A percentile compares a stretch with the other conserved stretches of the same genome.
These are phyloP conservation scores for Synanthedon myopaeformis DNA, from an alignment of 2,888 invertebrate genomes.

Conservation along the genomic window DNA sequence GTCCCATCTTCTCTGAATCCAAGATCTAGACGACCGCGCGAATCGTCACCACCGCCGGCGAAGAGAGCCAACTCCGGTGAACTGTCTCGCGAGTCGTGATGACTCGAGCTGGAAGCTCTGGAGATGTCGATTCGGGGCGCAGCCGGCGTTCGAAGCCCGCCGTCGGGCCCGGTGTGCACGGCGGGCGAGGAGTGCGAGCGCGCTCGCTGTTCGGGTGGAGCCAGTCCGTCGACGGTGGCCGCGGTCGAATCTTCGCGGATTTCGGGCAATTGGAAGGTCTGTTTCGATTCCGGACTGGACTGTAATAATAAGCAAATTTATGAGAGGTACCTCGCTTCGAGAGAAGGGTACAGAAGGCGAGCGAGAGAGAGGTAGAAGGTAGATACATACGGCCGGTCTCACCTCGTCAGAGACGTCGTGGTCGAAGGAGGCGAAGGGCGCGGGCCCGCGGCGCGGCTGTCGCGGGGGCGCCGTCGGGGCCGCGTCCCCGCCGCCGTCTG, in stretches of 20 bases:
- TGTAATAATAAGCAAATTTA: slow-evolving; percentile 19
- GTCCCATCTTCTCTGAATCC: slow-evolving; percentile 83
- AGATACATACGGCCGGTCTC: slow-evolving; percentile 73
- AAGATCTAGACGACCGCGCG: slow-evolving; percentile 43
- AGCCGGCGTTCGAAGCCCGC: slow-evolving; percentile 71
- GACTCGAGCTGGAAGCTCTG: slow-evolving; percentile 88
- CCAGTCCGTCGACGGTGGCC: slow-evolving; percentile 19
- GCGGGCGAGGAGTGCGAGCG: slow-evolving; percentile 54
- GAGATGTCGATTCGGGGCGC: slow-evolving; percentile 91
- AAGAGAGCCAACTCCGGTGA: slow-evolving; percentile 87
- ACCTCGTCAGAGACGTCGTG: slow-evolving; percentile 86
- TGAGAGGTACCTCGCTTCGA: background rate
- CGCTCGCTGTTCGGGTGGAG: slow-evolving; percentile 46
- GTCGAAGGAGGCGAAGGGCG: slow-evolving; percentile 95
- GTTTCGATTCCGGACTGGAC: slow-evolving; percentile 73
- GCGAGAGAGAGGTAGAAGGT: slow-evolving; percentile 21
- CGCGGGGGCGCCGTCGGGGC: slow-evolving; percentile 25
- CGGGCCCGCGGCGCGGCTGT: slow-evolving; percentile 89
- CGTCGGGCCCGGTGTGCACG: slow-evolving; percentile 15
- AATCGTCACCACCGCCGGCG: slow-evolving; percentile 55
- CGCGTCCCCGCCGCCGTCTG: slow-evolving; percentile 7
- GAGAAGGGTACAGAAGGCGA: slow-evolving; percentile 12
- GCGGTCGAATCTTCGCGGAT: slow-evolving; percentile 58
- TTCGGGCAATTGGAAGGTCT: slow-evolving; percentile 66
- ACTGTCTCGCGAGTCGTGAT: slow-evolving; percentile 87